Conservation (phyloP, 1,140 invertebrate species). For the Drosophila obscura region DNA sequence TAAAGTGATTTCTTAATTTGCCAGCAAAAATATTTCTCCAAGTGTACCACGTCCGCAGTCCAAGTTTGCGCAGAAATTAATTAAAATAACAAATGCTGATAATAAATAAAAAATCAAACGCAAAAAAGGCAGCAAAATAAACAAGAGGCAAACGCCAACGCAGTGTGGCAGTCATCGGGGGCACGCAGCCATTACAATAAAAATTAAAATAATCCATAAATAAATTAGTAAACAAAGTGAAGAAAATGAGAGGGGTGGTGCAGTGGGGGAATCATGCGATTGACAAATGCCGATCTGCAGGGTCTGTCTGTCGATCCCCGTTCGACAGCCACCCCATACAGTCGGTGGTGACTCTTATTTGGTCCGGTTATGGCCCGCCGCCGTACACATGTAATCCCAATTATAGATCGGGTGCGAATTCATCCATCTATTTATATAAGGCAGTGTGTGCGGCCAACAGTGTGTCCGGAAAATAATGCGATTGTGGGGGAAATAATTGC, state of each 20-base stretch:
- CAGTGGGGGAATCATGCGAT: conserved; percentile 2
- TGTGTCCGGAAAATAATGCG: conserved; percentile 18
- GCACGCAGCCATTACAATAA: conserved; percentile 60
- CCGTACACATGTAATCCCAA: conserved; percentile 57
- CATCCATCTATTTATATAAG: conserved; percentile 33
- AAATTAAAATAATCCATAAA: conserved; percentile 75
- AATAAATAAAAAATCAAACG: conserved; percentile 62
- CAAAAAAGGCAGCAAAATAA: conserved; percentile 26
- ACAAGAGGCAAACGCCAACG: conserved; percentile 38
- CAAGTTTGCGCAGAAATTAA: conserved; percentile 63
- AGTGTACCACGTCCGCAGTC: conserved; percentile 3
- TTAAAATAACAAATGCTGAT: conserved; percentile 76
- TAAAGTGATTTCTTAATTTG: no score
- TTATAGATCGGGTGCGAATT: conserved; percentile 38
- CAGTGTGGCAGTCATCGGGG: conserved; percentile 43
- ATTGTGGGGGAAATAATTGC: background rate
- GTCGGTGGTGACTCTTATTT: conserved; percentile 24
- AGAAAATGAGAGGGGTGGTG: conserved; percentile 6
- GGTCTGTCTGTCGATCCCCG: conserved; percentile 6
- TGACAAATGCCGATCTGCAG: conserved; percentile 25
- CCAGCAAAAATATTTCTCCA: no score
- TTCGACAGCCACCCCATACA: conserved; percentile 1
- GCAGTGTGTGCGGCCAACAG: conserved; percentile 35
- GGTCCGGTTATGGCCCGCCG: conserved; percentile 29
- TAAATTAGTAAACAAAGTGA: conserved; percentile 68